phyloP scores from a whole-genome alignment of 2,113 vertebrate genomes.

The Propithecus coquereli region DNA sequence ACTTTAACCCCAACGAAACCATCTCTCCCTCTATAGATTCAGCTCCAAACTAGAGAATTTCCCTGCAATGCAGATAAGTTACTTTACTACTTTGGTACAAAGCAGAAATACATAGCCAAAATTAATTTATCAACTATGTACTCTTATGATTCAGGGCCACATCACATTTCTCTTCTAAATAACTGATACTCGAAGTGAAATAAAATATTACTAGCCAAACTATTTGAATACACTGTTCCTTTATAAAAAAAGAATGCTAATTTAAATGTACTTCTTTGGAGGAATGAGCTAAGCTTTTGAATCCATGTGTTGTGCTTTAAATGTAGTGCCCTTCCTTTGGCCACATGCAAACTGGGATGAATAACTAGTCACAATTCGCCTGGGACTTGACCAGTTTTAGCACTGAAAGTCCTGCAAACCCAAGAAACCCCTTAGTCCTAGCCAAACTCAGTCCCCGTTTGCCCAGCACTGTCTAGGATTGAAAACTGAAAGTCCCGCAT shows the following conservation, averaged over 20 bases:
- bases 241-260: neutral
- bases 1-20: neutral
- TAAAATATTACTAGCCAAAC: neutral
- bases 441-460: neutral
- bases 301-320: neutral
- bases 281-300: neutral
- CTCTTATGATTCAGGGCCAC: neutral
- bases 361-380: neutral
- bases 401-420: neutral
- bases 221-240: neutral
- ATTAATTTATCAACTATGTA: neutral
- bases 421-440: neutral
- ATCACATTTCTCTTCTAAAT: neutral
- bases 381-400: neutral
- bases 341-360: neutral
- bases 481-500: neutral
- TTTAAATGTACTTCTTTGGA: neutral
- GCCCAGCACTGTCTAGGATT: neutral
- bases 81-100: neutral
- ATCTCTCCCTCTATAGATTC: neutral
- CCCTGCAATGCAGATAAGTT: neutral
- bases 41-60: neutral
- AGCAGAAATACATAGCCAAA: neutral
- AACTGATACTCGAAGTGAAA: neutral
- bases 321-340: neutral